These are phyloP conservation scores for Gavia stellata DNA, from an alignment of 2,113 vertebrate species.

Conservation along the genomic window DNA sequence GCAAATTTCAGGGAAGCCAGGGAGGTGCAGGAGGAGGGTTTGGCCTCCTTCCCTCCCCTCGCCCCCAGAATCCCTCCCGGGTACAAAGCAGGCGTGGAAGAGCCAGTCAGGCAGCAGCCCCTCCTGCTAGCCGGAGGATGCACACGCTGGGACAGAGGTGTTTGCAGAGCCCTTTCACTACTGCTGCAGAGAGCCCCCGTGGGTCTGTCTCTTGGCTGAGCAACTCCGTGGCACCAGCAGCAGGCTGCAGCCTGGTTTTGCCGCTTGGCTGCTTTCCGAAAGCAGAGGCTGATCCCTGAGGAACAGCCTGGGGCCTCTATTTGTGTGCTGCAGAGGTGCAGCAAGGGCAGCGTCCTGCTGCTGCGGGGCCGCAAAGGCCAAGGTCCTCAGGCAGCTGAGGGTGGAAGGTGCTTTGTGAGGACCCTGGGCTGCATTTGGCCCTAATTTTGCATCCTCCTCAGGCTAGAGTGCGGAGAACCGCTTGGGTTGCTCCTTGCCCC, in stretches of 20 bases:
- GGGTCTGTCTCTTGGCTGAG: background rate
- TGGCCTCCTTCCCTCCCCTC: background rate
- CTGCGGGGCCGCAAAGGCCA: background rate
- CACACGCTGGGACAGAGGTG: background rate
- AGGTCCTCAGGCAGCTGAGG: too few relatives aligned
- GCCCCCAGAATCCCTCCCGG: background rate
- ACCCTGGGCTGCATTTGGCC: background rate
- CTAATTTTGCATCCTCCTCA: background rate
- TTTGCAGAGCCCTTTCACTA: background rate
- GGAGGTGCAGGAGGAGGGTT: background rate
- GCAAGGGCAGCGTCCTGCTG: background rate
- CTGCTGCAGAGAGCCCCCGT: rapidly evolving
- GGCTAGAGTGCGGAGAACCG: background rate
- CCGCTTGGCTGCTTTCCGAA: background rate
- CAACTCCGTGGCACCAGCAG: background rate
- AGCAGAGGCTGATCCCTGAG: background rate
- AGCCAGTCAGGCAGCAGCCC: background rate
- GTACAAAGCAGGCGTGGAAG: background rate
- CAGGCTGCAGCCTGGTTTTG: background rate
- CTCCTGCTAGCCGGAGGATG: background rate
- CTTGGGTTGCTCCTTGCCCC: background rate
- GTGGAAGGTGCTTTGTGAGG: background rate
- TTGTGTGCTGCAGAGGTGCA: background rate
- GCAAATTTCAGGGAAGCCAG: background rate
- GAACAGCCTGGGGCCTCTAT: background rate